phyloP scores from a whole-genome alignment of 2,888 invertebrate species.

The Agrochola lychnidis region DNA sequence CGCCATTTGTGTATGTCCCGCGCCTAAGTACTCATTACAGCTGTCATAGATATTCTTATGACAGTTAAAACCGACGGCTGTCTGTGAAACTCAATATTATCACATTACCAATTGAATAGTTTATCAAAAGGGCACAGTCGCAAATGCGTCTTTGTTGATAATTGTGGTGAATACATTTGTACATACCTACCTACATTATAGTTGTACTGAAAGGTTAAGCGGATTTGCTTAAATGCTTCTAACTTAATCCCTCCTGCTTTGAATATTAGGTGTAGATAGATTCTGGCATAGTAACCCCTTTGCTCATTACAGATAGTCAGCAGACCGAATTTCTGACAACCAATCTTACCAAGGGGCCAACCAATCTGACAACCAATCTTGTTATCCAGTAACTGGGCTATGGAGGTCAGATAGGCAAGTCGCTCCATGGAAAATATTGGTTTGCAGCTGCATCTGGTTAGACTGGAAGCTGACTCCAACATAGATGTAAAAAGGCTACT shows the following conservation, averaged over 20 bases:
- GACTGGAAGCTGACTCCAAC: background rate
- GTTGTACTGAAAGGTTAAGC: constrained; percentile 8
- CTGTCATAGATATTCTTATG: background rate
- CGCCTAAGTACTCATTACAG: background rate
- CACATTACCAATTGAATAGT: constrained; percentile 16
- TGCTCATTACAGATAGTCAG: background rate
- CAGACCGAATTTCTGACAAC: background rate
- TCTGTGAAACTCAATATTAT: constrained; percentile 1
- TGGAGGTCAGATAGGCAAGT: too few relatives aligned
- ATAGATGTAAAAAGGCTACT: background rate
- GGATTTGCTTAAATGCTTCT: constrained; percentile 26
- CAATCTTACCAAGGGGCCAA: background rate
- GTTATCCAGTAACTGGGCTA: too few relatives aligned
- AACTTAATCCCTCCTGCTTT: background rate
- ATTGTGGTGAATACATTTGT: constrained; percentile 28
- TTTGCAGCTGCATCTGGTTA: too few relatives aligned
- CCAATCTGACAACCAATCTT: too few relatives aligned
- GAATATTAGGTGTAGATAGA: constrained; percentile 2
- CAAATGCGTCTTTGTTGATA: constrained; percentile 18
- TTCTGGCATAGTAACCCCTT: background rate
- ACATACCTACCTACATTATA: background rate
- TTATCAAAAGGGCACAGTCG: constrained; percentile 35
- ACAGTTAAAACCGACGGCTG: background rate
- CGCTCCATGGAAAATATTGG: too few relatives aligned
- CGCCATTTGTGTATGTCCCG: too few relatives aligned